Base-by-base conservation (phyloP, 1,140 invertebrate genomes). In the Mya arenaria region DNA sequence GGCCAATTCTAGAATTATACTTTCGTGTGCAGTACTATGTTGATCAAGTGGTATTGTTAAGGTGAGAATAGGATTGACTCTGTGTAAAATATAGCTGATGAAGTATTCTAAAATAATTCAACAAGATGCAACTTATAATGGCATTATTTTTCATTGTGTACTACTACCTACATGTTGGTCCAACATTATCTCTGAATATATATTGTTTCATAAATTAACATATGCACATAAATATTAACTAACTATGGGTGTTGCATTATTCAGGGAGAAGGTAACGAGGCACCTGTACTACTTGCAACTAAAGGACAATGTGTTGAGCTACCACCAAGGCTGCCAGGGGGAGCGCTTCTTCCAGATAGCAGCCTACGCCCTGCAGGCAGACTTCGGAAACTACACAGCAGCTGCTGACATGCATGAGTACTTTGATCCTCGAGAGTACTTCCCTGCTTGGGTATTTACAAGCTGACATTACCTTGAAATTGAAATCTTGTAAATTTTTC, bases 11-110 rank as follows among this genome's bases (percentile, higher is more conserved):
- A 87, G 96, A 96, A 88, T 95, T 99, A 90, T 96, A 98, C 92
- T 96, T 99, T 92, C 95, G 97, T 85, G 97, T 99, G 86, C 97
- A 98, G 92, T 99, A 97, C 93, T 98, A 99, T 93, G 96, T 99
- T 82, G 97, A 99, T 93, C 92, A 93, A 77, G 92, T 92, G 74
- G 88, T 93, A 30, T 89, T 97, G 68, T 94, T 98, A 88, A 96
- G 96, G 95, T 96, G 93, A 93, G 92, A 89, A n/a, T n/a, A n/a
- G n/a, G n/a, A n/a, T n/a, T n/a, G n/a, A n/a, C n/a, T n/a, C n/a
- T n/a, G 56, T 63, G 39, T n/a, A n/a, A n/a, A n/a, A n/a, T 72
- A 65, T 41, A 79, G 28, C 56, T 4, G 60, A 23, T n/a, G 41
- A 25, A 19, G 1, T 23, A 34, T 28, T 48, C 32, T 25, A 32